Percentiles rank a stretch among this genome's conserved stretches.
Conservation (phyloP, 2,888 invertebrate species). For the Elysia crispata region DNA sequence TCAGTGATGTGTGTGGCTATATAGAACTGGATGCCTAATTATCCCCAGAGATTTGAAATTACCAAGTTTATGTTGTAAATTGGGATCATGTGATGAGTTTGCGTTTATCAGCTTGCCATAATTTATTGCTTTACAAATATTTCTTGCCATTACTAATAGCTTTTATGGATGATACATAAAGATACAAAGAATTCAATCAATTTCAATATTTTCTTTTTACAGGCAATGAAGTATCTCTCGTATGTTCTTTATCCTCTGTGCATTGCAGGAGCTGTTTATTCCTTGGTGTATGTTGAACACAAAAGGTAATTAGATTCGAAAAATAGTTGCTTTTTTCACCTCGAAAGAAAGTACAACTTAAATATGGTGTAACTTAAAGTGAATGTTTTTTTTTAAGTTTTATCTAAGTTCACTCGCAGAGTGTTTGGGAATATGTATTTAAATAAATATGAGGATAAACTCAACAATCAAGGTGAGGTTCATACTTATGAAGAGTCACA, state of each 20-base stretch:
- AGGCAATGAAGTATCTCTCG: constrained; percentile 90
- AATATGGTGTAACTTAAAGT: not conserved
- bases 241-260: constrained; percentile 94
- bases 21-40: too few relatives aligned
- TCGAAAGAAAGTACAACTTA: too few relatives aligned
- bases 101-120: too few relatives aligned
- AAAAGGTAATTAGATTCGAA: constrained; percentile 84
- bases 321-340: too few relatives aligned
- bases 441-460: not conserved
- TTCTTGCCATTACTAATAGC: too few relatives aligned
- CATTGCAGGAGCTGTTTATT: constrained; percentile 91
- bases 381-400: not conserved
- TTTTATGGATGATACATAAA: too few relatives aligned
- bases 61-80: too few relatives aligned
- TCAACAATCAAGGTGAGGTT: not conserved
- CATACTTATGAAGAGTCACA: not conserved
- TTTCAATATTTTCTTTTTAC: constrained; percentile 54
- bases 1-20: too few relatives aligned
- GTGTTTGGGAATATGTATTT: not conserved
- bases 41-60: too few relatives aligned
- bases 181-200: too few relatives aligned
- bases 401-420: not conserved
- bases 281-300: constrained; percentile 94
- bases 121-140: too few relatives aligned
- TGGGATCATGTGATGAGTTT: too few relatives aligned